Conservation (phyloP, 2,888 invertebrate species). For the Cordilura impudica region DNA sequence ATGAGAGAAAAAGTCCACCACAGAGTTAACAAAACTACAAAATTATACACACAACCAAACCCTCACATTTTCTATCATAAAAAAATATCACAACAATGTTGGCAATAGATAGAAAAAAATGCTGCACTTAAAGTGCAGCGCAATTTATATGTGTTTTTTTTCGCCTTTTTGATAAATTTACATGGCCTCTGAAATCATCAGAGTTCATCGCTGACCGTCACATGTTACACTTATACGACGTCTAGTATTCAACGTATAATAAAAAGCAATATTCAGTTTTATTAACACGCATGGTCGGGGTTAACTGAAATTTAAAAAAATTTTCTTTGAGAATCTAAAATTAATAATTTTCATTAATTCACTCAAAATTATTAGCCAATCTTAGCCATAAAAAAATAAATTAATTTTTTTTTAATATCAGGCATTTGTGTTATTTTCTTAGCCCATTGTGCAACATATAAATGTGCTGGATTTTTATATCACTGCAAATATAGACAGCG, state of each 20-base stretch:
- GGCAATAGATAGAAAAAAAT: slow-evolving; percentile 32
- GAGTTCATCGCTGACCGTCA: slow-evolving; percentile 35
- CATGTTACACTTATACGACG: not conserved
- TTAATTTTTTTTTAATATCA: no score
- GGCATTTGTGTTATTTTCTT: no score
- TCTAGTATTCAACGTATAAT: not conserved
- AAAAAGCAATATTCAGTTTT: no score
- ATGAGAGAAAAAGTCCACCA: slow-evolving; percentile 61
- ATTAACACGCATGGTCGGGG: no score
- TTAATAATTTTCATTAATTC: no score
- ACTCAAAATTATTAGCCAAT: no score
- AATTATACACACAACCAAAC: slow-evolving; percentile 28
- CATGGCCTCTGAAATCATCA: slow-evolving; percentile 43
- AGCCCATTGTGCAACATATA: no score
- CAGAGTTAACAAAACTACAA: slow-evolving; percentile 62
- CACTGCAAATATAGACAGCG: slow-evolving; percentile 60
- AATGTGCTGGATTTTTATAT: slow-evolving; percentile 43
- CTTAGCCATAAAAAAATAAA: no score
- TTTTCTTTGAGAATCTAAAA: no score
- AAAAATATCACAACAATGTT: slow-evolving; percentile 40
- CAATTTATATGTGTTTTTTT: no score
- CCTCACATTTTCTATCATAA: slow-evolving; percentile 38
- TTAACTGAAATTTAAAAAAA: no score
- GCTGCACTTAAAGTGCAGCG: slow-evolving; percentile 54
- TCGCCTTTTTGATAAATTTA: no score